A percentile compares a stretch with the other conserved stretches of the same genome.
phyloP scores from a whole-genome alignment of 2,797 vertebrate species.

The Sebastolobus altivelis region DNA sequence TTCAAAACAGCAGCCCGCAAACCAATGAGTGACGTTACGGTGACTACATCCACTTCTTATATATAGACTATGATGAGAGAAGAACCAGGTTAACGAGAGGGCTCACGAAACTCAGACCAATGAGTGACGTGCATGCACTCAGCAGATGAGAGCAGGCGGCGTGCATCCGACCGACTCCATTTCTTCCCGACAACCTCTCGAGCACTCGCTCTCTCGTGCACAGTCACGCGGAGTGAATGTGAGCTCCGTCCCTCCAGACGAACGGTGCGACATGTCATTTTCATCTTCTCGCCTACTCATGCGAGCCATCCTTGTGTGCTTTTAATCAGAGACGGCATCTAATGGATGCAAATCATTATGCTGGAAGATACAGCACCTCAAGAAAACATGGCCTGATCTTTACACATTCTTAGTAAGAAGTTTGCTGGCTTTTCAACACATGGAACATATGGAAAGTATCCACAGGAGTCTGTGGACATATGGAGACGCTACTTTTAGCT shows the following conservation, averaged over 20 bases:
- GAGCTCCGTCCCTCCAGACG: conserved; percentile 34
- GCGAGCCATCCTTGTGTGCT: conserved; percentile 14
- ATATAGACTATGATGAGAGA: too few species aligned
- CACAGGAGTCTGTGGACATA: conserved; percentile 47
- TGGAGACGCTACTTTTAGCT: conserved; percentile 51
- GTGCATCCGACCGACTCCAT: conserved; percentile 29
- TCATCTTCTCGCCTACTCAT: conserved; percentile 46
- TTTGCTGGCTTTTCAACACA: conserved; percentile 16
- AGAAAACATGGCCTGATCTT: neutral
- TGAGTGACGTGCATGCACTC: conserved; percentile 37
- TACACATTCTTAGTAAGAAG: conserved; percentile 21
- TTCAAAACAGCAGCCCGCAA: too few species aligned
- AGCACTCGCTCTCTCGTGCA: conserved; percentile 54
- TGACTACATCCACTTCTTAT: too few species aligned
- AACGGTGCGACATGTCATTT: conserved; percentile 55
- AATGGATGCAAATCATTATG: conserved; percentile 45
- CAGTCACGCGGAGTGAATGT: conserved; percentile 34
- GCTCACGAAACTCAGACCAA: conserved; percentile 18
- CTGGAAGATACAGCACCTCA: conserved; percentile 8
- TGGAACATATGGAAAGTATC: conserved; percentile 54
- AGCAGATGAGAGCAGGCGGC: conserved; percentile 44
- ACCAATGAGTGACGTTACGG: too few species aligned
- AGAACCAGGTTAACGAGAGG: conserved; percentile 23
- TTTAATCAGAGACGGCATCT: conserved; percentile 33
- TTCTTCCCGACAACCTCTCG: conserved; percentile 52